Conservation (phyloP, 2,113 vertebrate genomes). For the Cheilinus undulatus region DNA sequence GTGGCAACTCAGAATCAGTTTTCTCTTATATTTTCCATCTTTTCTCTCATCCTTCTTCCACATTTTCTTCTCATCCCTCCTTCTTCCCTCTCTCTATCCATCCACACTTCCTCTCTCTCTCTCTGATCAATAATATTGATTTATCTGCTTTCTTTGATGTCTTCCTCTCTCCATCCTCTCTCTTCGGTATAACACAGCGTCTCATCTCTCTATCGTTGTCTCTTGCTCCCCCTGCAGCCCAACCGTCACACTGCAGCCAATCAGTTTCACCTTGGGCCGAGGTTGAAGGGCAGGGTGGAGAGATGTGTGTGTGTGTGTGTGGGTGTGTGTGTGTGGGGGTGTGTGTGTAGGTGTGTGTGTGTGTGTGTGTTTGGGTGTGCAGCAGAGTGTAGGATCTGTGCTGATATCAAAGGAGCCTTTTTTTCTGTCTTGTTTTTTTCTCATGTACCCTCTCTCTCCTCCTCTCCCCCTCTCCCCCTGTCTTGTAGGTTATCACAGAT, state of each 20-base stretch:
- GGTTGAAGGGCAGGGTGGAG: constrained; percentile 41
- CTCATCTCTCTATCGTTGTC: neutral
- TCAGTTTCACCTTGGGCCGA: constrained; percentile 44
- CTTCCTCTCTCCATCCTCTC: neutral
- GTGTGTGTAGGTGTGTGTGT: neutral
- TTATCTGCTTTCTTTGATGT: neutral
- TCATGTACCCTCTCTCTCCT: neutral
- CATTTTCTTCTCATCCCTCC: neutral
- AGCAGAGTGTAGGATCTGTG: neutral
- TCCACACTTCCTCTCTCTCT: neutral
- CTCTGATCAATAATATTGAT: neutral
- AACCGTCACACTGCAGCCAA: neutral
- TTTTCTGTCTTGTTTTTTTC: neutral
- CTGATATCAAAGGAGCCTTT: neutral
- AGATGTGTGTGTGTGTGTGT: neutral
- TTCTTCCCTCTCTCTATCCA: neutral
- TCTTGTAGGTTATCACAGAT: neutral
- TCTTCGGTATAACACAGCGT: neutral
- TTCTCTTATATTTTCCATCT: too few relatives aligned
- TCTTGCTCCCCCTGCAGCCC: constrained; percentile 43
- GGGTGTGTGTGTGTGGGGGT: neutral
- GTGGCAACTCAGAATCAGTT: too few relatives aligned
- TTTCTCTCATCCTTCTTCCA: too few relatives aligned
- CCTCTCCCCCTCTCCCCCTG: too few relatives aligned
- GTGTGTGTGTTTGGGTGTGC: neutral